Evolutionary conservation across 2,113 vertebrate genomes (phyloP), one percentile per base, ranked within the genome.

Genomic region (Cryptomyrus ogoouensis): DNA sequence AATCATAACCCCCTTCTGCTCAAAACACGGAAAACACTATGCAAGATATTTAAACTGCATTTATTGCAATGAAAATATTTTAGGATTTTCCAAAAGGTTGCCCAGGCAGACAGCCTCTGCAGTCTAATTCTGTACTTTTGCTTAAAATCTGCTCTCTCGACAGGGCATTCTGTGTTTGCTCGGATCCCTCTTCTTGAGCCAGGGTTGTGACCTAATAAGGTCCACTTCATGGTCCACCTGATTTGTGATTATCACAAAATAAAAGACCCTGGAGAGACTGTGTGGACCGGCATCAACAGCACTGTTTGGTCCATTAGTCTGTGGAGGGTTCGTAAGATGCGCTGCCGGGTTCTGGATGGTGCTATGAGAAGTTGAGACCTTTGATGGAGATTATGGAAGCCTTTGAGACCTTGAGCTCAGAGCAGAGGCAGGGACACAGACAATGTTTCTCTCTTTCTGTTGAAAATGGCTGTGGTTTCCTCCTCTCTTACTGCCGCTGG

Each of bases 401-500:
- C n/a, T 86, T 31, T 1, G 35, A 80, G 74, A 80, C 5, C 74
- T 19, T 80, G 47, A 77, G 53, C 9, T 95, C 91, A 95, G 52
- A 94, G 83, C 92, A 96, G 44, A n/a, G 94, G 93, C 89, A 95
- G 94, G 47, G 91, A 96, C 92, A 98, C 88, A 0, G 93, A 91
- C 87, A 99, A 90, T 5, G 66, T 91, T n/a, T 90, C 90, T 90
- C 94, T 96, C 91, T 94, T 95, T 95, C 93, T 98, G 93, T 95
- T 93, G 92, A 97, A 97, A 44, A 93, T 91, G 53, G 97, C 97
- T 70, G 92, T 94, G 0, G 96, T 94, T 0, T 89, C 94, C 90
- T 97, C 96, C 92, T 97, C 96, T 35, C 96, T 94, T 50, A 97
- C 95, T 50, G 88, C 0, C 89, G 94, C 90, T 8, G 98, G 97